These are phyloP conservation scores for Macheiramphus alcinus DNA, from an alignment of 2,113 vertebrate genomes.

Conservation along the genomic window DNA sequence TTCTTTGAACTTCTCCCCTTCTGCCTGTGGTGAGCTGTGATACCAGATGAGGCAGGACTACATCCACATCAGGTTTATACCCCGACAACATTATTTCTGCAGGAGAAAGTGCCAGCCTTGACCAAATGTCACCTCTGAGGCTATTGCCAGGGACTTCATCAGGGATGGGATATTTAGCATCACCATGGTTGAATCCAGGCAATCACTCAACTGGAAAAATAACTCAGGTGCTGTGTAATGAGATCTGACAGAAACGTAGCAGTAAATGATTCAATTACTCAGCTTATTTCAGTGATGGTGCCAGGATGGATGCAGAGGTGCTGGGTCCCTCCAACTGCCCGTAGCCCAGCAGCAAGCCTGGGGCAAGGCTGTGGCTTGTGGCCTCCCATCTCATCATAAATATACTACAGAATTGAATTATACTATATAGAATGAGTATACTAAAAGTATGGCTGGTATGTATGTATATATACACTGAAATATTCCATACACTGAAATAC, in stretches of 20 bases:
- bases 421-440: background rate
- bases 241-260: background rate
- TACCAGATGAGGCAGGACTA: background rate
- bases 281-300: background rate
- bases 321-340: background rate
- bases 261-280: slow-evolving; percentile 18
- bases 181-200: background rate
- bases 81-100: background rate
- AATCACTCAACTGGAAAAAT: background rate
- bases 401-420: background rate
- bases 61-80: background rate
- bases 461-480: background rate
- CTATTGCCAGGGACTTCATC: background rate
- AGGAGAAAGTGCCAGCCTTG: background rate
- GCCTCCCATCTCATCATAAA: background rate
- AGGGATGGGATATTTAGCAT: background rate
- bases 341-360: background rate
- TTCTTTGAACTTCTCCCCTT: background rate
- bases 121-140: background rate
- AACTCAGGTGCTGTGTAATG: background rate
- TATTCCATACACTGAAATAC: background rate
- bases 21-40: background rate
- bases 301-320: background rate
- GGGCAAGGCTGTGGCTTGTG: background rate
- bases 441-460: background rate